Evolutionary conservation across 1,140 invertebrate species (phyloP).

Genomic region (Drosophila orena): DNA sequence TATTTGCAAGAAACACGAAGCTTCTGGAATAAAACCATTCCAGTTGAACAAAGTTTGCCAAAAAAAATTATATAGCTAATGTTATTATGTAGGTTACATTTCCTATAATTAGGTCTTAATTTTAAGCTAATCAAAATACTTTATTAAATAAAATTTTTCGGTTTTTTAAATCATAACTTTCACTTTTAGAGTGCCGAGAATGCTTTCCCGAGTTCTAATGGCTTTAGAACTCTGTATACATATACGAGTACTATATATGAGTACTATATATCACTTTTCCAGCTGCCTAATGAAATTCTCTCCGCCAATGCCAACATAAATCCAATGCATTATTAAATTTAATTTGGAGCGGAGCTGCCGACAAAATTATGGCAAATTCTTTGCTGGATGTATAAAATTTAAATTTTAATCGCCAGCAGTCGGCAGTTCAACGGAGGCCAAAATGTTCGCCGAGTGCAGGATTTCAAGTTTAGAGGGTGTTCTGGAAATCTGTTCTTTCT

Average conservation of each 20-base stretch:
- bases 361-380: conserved; percentile 75
- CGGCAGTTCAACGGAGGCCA: conserved; percentile 10
- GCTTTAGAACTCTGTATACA: neutral
- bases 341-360: conserved; percentile 52
- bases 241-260: neutral
- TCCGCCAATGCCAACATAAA: conserved; percentile 46
- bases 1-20: neutral
- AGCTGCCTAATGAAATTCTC: conserved; percentile 50
- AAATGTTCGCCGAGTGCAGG: conserved; percentile 42
- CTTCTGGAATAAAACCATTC: too few relatives aligned
- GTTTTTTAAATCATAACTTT: conserved; percentile 2
- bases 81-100: too few relatives aligned
- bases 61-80: too few relatives aligned
- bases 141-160: too few relatives aligned
- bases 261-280: conserved; percentile 13
- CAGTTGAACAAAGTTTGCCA: too few relatives aligned
- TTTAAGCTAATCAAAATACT: too few relatives aligned
- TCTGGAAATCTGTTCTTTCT: neutral
- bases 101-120: too few relatives aligned
- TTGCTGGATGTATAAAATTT: conserved; percentile 62
- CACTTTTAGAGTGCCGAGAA: conserved; percentile 2
- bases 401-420: conserved; percentile 67
- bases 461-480: neutral
- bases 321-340: conserved; percentile 76
- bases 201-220: neutral